Percentiles rank a stretch among this genome's conserved stretches.
Evolutionary conservation across 1,140 invertebrate species (phyloP).

Genomic region (Ostrea denselamellosa): DNA sequence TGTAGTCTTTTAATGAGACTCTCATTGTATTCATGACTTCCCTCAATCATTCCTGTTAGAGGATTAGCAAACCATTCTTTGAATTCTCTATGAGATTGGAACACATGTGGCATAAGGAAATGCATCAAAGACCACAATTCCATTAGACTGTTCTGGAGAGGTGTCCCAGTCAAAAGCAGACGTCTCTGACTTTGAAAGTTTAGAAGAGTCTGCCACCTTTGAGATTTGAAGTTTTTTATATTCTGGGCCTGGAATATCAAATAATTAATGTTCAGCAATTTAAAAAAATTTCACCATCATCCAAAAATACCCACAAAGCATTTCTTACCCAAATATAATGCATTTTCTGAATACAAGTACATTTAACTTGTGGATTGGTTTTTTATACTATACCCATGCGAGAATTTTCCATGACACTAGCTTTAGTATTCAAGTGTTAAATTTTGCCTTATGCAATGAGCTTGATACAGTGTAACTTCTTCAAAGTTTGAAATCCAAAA

Average conservation of each 20-base stretch:
- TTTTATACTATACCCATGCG: too few relatives aligned
- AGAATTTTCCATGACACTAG: too few relatives aligned
- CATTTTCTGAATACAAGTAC: too few relatives aligned
- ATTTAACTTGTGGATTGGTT: too few relatives aligned
- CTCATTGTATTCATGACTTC: slow-evolving; percentile 96
- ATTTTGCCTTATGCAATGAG: too few relatives aligned
- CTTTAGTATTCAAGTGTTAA: too few relatives aligned
- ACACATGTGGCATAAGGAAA: slow-evolving; percentile 99
- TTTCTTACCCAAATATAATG: too few relatives aligned
- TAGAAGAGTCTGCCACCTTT: slow-evolving; percentile 97
- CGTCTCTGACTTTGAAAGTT: slow-evolving; percentile 98
- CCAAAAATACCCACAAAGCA: too few relatives aligned
- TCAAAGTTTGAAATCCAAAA: too few relatives aligned
- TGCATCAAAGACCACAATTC: slow-evolving; percentile 99
- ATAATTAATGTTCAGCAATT: too few relatives aligned
- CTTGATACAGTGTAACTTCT: too few relatives aligned
- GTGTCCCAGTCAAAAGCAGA: slow-evolving; percentile 97
- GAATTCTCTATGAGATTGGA: slow-evolving; percentile 96
- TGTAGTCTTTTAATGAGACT: slow-evolving; percentile 95
- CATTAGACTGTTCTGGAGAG: slow-evolving; percentile 99
- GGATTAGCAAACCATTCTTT: slow-evolving; percentile 99
- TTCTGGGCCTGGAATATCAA: slow-evolving; percentile 89
- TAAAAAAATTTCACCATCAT: too few relatives aligned
- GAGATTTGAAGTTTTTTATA: slow-evolving; percentile 99
- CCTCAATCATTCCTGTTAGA: slow-evolving; percentile 98